phyloP scores from a whole-genome alignment of 1,140 invertebrate species.

The Magallana angulata region DNA sequence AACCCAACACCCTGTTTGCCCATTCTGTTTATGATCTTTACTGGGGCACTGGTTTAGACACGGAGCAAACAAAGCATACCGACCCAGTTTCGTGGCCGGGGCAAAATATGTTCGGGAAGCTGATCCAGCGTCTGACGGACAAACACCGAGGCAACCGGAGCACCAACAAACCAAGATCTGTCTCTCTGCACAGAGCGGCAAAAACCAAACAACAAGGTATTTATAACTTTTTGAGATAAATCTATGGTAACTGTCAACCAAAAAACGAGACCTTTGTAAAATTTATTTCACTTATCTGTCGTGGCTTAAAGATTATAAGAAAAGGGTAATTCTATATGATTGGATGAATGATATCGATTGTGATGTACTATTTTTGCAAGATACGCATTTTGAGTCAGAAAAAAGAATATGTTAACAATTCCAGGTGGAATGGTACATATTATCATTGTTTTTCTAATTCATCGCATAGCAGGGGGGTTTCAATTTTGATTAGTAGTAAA shows the following conservation, averaged over 20 bases:
- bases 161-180: too few species aligned
- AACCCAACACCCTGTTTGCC: not conserved
- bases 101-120: too few species aligned
- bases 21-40: not conserved
- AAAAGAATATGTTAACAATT: not conserved
- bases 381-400: not conserved
- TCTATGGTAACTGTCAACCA: not conserved
- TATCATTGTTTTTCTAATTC: too few species aligned
- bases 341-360: not conserved
- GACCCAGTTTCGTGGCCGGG: too few species aligned
- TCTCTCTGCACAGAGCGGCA: too few species aligned
- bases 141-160: too few species aligned
- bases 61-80: too few species aligned
- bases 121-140: too few species aligned
- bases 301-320: not conserved
- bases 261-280: not conserved
- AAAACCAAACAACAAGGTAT: too few species aligned
- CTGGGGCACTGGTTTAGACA: not conserved
- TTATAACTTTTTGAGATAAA: not conserved
- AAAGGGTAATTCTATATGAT: not conserved
- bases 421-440: too few species aligned
- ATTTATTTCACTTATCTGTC: not conserved
- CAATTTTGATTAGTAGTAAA: not conserved
- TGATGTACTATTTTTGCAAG: constrained; percentile 10
- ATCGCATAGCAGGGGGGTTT: not conserved